phyloP scores from a whole-genome alignment of 2,797 vertebrate genomes.

The Periparus ater region DNA sequence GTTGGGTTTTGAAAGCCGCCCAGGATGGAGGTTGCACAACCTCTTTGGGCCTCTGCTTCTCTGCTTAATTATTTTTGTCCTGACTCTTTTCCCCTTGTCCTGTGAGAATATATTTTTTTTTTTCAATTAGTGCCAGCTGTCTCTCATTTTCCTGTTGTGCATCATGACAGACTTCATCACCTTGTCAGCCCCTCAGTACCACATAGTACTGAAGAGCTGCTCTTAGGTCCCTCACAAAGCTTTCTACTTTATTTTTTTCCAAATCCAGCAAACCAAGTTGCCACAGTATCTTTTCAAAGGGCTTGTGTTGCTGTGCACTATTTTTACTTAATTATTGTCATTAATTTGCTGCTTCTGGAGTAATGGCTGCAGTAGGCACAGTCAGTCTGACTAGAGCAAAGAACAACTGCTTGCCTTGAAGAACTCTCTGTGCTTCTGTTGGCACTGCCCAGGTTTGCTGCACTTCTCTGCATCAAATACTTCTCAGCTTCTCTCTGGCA shows the following conservation, averaged over 20 bases:
- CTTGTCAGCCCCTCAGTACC: background rate
- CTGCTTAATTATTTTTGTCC: background rate
- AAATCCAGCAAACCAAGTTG: background rate
- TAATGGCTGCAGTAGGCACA: background rate
- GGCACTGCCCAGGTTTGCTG: background rate
- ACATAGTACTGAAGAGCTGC: background rate
- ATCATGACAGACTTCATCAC: background rate
- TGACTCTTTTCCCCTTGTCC: background rate
- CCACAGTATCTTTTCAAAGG: background rate
- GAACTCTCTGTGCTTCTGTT: background rate
- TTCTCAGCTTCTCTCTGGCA: accelerated
- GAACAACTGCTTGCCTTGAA: background rate
- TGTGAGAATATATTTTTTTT: accelerated
- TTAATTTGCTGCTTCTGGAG: background rate
- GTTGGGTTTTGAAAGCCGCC: background rate
- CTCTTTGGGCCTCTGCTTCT: background rate
- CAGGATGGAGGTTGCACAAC: background rate
- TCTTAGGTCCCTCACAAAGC: accelerated
- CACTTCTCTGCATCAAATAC: background rate
- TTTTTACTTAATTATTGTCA: background rate
- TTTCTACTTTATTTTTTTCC: background rate
- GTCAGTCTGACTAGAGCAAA: background rate
- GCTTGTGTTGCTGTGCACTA: background rate
- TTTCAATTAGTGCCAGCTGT: background rate
- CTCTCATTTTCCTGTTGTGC: background rate